These are phyloP conservation scores for Acromyrmex heyeri DNA, from an alignment of 1,140 invertebrate species.

Conservation along the genomic window DNA sequence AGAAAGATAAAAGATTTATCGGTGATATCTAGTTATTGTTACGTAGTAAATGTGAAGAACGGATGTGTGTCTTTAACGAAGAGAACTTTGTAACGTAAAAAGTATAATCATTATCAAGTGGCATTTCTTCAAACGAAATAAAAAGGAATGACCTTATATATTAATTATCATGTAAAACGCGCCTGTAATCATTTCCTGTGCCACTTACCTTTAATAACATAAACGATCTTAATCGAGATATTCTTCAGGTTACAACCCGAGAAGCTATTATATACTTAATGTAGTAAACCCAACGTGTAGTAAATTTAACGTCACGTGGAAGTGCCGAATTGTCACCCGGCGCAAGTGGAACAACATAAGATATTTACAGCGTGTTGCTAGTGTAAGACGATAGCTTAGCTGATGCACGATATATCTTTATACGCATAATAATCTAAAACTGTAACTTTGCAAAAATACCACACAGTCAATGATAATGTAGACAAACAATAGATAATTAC, in stretches of 20 bases:
- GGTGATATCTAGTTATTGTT: neutral
- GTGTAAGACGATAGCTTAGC: neutral
- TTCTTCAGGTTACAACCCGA: neutral
- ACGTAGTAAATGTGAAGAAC: neutral
- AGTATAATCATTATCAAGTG: constrained; percentile 28
- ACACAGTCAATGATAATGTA: too few relatives aligned
- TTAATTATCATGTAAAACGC: constrained; percentile 45
- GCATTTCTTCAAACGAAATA: constrained; percentile 10
- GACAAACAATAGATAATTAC: neutral
- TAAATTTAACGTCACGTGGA: neutral
- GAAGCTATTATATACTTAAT: constrained; percentile 42
- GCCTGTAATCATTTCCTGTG: constrained; percentile 49
- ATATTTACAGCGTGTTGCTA: neutral
- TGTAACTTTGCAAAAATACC: too few relatives aligned
- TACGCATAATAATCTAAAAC: too few relatives aligned
- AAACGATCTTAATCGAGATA: constrained; percentile 55
- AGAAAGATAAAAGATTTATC: neutral
- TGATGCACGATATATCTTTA: neutral
- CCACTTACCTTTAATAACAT: constrained; percentile 35
- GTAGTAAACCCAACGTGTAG: neutral
- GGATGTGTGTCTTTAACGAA: neutral
- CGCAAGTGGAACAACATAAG: neutral
- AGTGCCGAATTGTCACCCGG: neutral
- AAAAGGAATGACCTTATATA: constrained; percentile 32
- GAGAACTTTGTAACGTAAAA: constrained; percentile 37